Conservation (phyloP, 37 sponge, comb jelly and placozoan genomes). For the Aplysina aerophoba region DNA sequence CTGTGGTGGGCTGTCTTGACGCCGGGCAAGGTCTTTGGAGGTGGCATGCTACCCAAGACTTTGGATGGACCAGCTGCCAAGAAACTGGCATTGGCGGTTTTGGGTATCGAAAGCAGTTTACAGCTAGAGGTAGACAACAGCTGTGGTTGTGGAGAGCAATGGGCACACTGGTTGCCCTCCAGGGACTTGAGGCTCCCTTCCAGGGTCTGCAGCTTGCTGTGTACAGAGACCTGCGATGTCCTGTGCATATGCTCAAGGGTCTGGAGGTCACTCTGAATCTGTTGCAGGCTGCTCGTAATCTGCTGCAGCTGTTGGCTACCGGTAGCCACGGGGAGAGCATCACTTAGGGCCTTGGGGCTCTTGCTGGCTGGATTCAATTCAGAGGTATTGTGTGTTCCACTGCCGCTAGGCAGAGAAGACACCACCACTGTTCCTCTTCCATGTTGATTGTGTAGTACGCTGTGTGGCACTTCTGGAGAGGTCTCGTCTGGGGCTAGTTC, state of each 20-base stretch:
- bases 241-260: background rate
- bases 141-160: too few relatives aligned
- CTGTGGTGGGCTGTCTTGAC: too few relatives aligned
- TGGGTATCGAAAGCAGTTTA: too few relatives aligned
- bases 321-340: background rate
- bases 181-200: conserved; percentile 2
- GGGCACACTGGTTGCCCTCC: too few relatives aligned
- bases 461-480: background rate
- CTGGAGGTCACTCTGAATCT: background rate
- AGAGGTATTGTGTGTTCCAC: background rate
- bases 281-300: background rate
- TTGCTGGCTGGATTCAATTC: background rate
- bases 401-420: too few relatives aligned
- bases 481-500: too few relatives aligned
- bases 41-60: too few relatives aligned
- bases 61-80: too few relatives aligned
- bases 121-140: too few relatives aligned
- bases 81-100: too few relatives aligned
- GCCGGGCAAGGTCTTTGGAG: too few relatives aligned
- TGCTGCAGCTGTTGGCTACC: background rate
- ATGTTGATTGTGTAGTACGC: background rate
- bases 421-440: background rate
- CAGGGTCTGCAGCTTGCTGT: background rate
- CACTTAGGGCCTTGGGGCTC: background rate
- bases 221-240: background rate